These are phyloP conservation scores for Trachythela sp. DNA, from an alignment of 64 coral and sea anemone species.

Conservation along the genomic window DNA sequence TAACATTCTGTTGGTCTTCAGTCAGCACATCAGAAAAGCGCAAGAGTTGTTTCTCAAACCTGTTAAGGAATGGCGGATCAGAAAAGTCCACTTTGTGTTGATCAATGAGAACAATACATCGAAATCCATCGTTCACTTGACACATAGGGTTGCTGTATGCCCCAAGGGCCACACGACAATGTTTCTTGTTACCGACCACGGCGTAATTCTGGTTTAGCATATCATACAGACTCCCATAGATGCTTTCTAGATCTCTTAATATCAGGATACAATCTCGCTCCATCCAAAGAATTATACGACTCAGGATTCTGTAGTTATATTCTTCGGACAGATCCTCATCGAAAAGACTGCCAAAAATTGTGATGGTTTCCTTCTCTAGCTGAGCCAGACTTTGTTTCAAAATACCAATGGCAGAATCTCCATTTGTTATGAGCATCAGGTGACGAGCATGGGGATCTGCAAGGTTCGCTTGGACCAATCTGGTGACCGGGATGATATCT, in stretches of 20 bases:
- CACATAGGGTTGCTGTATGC: constrained; percentile 97
- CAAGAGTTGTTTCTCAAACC: constrained; percentile 89
- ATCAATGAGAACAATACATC: constrained; percentile 89
- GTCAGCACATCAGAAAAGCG: constrained; percentile 78
- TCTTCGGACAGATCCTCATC: constrained; percentile 94
- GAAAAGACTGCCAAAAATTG: constrained; percentile 92
- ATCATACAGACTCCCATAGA: constrained; percentile 95
- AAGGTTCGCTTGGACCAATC: constrained; percentile 73
- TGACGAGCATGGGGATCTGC: constrained; percentile 72
- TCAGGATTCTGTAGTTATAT: constrained; percentile 84
- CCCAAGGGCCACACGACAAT: constrained; percentile 81
- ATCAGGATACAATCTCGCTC: constrained; percentile 85
- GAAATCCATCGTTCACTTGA: constrained; percentile 85
- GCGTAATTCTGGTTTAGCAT: constrained; percentile 97
- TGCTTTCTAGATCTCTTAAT: constrained; percentile 70
- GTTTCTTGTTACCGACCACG: constrained; percentile 79
- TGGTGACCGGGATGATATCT: constrained; percentile 49
- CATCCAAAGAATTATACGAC: constrained; percentile 89
- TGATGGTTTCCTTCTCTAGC: constrained; percentile 75
- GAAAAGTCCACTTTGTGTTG: constrained; percentile 74
- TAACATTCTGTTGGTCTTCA: constrained; percentile 36
- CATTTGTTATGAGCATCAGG: constrained; percentile 87
- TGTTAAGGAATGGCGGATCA: constrained; percentile 95
- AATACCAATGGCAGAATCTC: constrained; percentile 92
- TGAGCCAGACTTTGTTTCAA: constrained; percentile 54